phyloP scores from a whole-genome alignment of 2,888 invertebrate genomes.

The Monochamus alternatus region DNA sequence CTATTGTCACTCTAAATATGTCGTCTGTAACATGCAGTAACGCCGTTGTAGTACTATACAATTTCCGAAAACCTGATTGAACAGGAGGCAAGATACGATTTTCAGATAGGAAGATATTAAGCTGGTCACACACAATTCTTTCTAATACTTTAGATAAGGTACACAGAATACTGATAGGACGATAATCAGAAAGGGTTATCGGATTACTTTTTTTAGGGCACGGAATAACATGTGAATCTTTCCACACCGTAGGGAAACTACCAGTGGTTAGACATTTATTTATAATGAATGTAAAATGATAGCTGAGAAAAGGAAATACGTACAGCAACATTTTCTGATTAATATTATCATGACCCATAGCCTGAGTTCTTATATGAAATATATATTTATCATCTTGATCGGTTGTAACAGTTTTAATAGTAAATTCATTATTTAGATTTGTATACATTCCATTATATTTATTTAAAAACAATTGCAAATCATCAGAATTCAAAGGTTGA shows the following conservation, averaged over 20 bases:
- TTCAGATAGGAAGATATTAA: neutral
- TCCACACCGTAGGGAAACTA: neutral
- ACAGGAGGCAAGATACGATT: neutral
- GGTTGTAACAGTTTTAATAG: neutral
- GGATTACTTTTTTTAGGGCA: conserved; percentile 6
- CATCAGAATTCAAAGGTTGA: neutral
- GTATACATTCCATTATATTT: neutral
- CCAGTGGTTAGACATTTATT: neutral
- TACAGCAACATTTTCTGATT: neutral
- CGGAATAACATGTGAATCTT: neutral
- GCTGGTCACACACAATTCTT: neutral
- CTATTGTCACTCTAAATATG: conserved; percentile 20
- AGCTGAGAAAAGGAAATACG: neutral
- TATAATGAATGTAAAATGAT: conserved; percentile 10
- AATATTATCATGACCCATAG: neutral
- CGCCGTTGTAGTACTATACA: neutral
- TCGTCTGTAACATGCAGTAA: conserved; percentile 15
- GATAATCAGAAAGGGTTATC: neutral
- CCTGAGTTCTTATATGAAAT: neutral
- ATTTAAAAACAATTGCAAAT: neutral
- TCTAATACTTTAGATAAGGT: conserved; percentile 5
- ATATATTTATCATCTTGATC: neutral
- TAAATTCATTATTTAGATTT: neutral
- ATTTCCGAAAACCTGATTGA: neutral
- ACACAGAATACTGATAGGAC: neutral